Percentiles rank a stretch among this genome's conserved stretches.
Evolutionary conservation across 2,797 vertebrate species (phyloP).

Genomic region (Smutsia temminckii): DNA sequence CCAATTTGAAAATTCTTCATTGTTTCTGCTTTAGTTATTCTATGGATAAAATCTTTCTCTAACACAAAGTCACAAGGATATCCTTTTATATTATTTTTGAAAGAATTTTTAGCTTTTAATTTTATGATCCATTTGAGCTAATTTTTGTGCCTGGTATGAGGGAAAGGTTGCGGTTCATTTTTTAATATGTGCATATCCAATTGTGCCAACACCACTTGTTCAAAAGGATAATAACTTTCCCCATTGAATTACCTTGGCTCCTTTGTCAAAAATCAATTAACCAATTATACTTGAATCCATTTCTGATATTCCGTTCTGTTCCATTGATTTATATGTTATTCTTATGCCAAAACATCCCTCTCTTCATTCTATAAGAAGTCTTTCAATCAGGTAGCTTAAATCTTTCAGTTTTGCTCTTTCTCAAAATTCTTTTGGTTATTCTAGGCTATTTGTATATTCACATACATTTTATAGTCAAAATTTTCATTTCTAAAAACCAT

Average conservation of each 20-base stretch:
- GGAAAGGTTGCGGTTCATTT: background rate
- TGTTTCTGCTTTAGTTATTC: background rate
- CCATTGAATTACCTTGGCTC: background rate
- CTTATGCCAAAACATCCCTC: background rate
- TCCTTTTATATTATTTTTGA: background rate
- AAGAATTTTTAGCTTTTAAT: background rate
- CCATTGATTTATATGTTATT: background rate
- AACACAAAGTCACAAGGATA: background rate
- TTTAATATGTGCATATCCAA: background rate
- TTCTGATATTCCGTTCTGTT: slow-evolving; percentile 3
- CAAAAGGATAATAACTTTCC: background rate
- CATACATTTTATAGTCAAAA: background rate
- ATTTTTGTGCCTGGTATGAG: background rate
- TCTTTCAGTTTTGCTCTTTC: background rate
- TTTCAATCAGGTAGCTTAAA: background rate
- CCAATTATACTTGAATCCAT: slow-evolving; percentile 28
- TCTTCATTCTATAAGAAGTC: background rate
- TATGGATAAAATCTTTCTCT: background rate
- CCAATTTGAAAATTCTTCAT: background rate
- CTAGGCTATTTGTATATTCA: background rate
- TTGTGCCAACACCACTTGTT: background rate
- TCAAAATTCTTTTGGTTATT: background rate
- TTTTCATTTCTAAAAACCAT: background rate
- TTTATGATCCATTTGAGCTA: background rate
- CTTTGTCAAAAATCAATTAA: slow-evolving; percentile 37